Evolutionary conservation across 2,113 vertebrate species (phyloP).

Genomic region (Hemicordylus capensis): DNA sequence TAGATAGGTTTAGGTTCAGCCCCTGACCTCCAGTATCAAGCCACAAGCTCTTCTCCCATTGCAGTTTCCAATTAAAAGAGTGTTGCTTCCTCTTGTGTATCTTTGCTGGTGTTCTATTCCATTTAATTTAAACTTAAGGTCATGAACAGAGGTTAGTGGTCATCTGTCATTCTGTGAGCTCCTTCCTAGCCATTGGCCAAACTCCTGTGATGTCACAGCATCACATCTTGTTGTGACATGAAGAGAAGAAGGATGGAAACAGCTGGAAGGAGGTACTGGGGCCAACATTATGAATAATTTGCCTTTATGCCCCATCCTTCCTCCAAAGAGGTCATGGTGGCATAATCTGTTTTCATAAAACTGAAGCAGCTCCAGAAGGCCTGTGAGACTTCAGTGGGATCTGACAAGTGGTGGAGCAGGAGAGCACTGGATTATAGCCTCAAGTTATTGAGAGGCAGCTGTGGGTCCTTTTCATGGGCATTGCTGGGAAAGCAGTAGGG

Average conservation of each 20-base stretch:
- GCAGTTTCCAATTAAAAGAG: neutral
- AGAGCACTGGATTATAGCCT: too few species aligned
- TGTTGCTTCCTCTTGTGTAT: neutral
- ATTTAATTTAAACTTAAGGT: neutral
- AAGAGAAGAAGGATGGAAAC: neutral
- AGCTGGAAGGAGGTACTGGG: neutral
- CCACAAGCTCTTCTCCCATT: neutral
- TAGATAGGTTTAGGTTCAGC: neutral
- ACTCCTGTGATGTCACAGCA: neutral
- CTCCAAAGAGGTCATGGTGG: neutral
- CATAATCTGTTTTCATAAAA: too few species aligned
- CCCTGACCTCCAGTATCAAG: neutral
- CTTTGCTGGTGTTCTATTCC: neutral
- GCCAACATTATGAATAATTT: too few species aligned
- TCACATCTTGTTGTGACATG: neutral
- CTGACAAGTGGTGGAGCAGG: too few species aligned
- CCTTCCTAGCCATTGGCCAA: neutral
- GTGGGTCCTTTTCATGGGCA: too few species aligned
- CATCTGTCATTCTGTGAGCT: neutral
- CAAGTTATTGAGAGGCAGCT: too few species aligned
- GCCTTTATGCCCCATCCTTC: too few species aligned
- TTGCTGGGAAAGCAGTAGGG: too few species aligned
- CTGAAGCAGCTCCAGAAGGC: too few species aligned
- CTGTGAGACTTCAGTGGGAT: too few species aligned
- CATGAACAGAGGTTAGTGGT: neutral